Percentiles rank a stretch among this genome's conserved stretches.
These are phyloP conservation scores for Elaphurus davidianus DNA, from an alignment of 2,113 vertebrate species.

Conservation along the genomic window DNA sequence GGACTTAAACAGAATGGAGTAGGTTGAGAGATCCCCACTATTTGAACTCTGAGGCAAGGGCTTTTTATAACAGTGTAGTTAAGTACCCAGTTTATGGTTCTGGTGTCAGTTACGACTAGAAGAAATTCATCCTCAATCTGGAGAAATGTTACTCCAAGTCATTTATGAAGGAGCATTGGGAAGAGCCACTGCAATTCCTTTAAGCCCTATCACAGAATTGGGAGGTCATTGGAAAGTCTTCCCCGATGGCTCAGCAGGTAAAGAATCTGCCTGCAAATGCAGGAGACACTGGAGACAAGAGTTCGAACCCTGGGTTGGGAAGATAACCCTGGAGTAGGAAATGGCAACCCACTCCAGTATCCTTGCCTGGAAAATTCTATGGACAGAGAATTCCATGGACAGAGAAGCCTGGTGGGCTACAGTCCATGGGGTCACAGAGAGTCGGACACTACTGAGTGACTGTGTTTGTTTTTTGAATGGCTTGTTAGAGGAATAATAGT, in stretches of 20 bases:
- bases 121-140: neutral
- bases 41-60: neutral
- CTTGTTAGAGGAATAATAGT: neutral
- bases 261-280: neutral
- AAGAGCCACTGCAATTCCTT: neutral
- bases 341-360: neutral
- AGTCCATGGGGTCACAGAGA: neutral
- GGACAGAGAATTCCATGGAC: neutral
- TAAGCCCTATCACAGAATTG: neutral
- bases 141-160: neutral
- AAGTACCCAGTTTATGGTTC: neutral
- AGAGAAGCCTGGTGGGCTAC: neutral
- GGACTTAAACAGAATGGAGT: neutral
- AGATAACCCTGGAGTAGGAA: neutral
- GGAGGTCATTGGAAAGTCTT: neutral
- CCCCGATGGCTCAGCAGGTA: neutral
- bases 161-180: neutral
- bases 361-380: neutral
- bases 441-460: neutral
- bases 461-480: neutral
- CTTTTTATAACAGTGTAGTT: neutral
- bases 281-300: neutral
- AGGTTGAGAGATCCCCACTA: neutral
- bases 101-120: neutral
- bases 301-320: neutral